Evolutionary conservation across 2,113 vertebrate species (phyloP).

Genomic region (Saimiri boliviensis): DNA sequence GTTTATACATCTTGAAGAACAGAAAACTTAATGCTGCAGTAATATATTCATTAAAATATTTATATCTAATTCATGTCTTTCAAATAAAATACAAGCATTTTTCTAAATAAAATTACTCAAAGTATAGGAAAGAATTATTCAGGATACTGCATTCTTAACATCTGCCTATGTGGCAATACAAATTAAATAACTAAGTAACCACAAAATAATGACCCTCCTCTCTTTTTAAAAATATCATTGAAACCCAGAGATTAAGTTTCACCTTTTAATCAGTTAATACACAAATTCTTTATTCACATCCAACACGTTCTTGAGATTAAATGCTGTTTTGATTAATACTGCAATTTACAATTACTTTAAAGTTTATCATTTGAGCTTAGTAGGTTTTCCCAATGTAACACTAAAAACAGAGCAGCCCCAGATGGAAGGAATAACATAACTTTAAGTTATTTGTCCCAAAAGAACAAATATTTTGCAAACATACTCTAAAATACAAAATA

Average conservation of each 20-base stretch:
- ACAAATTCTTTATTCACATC: background rate
- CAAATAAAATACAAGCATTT: background rate
- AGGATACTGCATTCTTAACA: background rate
- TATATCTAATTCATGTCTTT: background rate
- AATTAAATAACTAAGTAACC: background rate
- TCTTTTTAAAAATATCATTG: background rate
- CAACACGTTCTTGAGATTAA: slow-evolving; percentile 13
- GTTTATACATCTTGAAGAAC: background rate
- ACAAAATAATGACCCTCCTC: background rate
- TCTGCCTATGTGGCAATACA: background rate
- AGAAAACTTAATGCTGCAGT: background rate
- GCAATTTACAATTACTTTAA: background rate
- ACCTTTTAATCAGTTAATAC: background rate
- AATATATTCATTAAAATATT: background rate
- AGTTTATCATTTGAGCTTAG: background rate
- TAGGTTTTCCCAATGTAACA: background rate
- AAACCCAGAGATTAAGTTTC: background rate
- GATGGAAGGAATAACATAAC: slow-evolving; percentile 9
- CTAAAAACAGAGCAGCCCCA: background rate
- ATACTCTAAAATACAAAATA: slow-evolving; percentile 52
- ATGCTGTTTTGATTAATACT: background rate
- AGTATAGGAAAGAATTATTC: background rate
- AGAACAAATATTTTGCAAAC: slow-evolving; percentile 45
- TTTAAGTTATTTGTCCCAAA: background rate
- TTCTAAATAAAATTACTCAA: background rate